Base-by-base conservation (phyloP, 2,113 vertebrate species). In the Ochotona princeps region DNA sequence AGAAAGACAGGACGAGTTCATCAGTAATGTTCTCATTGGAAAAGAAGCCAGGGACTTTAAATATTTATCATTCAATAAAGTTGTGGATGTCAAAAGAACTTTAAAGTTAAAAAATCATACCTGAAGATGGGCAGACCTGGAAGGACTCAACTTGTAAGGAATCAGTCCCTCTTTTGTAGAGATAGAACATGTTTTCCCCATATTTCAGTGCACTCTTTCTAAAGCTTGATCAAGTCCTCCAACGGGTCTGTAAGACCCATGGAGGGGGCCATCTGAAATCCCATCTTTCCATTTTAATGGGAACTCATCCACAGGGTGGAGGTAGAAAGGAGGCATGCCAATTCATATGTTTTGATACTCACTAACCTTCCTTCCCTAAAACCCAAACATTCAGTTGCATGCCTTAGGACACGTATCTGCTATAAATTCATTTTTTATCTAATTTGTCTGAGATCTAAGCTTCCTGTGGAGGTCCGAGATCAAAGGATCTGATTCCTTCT, bases 371-470 rank as follows among this genome's bases (percentile, higher is more conserved):
- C 97, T 97, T 98, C 87, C 96, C 97, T 97, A 97, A 98, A 98
- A 98, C 97, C 97, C 98, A 97, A 97, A 96, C 92, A 7, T 98
- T 98, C 98, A 97, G 95, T 97, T 95, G 97, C 97, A 89, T 83
- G 99, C 99, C 98, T 98, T 97, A 94, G 99, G 99, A 98, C 83
- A 98, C 97, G 85, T 98, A 98, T 98, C 98, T 98, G 98, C 98
- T 98, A 98, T 99, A 99, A 99, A 99, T 99, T 99, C 99, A 99
- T 99, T 99, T 99, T 99, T 99, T 99, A 99, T 99, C 98, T 98
- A 99, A 99, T 99, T 99, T 99, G 99, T 99, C 98, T 99, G 99
- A 99, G 99, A 99, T 99, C 98, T 99, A 98, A 99, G 98, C 98
- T 99, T 99, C 99, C 99, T 99, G 98, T 98, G 98, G 99, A 99